phyloP scores from a whole-genome alignment of 2,113 vertebrate species.

The Sciurus niger region DNA sequence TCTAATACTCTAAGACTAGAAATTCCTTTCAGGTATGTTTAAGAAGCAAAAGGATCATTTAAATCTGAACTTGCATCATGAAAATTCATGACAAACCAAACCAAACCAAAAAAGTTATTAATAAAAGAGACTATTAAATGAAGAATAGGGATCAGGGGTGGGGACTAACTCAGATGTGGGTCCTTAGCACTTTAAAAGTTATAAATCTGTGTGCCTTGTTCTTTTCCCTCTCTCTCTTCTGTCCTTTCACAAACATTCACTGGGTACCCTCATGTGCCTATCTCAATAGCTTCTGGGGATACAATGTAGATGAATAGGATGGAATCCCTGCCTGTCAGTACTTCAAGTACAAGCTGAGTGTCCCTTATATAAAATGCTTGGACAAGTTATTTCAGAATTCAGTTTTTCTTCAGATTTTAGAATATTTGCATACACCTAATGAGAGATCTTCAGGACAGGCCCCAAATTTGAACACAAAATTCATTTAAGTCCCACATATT shows the following conservation, averaged over 20 bases:
- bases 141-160: neutral
- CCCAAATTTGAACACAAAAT: neutral
- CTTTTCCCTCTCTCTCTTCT: neutral
- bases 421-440: neutral
- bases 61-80: neutral
- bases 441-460: neutral
- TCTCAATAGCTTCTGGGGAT: neutral
- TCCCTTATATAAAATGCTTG: neutral
- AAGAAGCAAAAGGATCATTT: neutral
- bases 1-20: neutral
- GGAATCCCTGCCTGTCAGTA: neutral
- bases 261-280: neutral
- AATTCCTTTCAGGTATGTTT: constrained; percentile 8
- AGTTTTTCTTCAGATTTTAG: neutral
- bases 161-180: neutral
- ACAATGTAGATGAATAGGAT: neutral
- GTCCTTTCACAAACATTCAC: neutral
- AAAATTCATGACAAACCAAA: constrained; percentile 1
- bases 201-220: neutral
- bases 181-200: neutral
- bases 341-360: neutral
- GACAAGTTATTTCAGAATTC: neutral
- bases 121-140: neutral
- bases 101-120: neutral
- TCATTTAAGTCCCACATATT: neutral